These are phyloP conservation scores for Cybosia mesomella DNA, from an alignment of 2,888 invertebrate species.

Conservation along the genomic window DNA sequence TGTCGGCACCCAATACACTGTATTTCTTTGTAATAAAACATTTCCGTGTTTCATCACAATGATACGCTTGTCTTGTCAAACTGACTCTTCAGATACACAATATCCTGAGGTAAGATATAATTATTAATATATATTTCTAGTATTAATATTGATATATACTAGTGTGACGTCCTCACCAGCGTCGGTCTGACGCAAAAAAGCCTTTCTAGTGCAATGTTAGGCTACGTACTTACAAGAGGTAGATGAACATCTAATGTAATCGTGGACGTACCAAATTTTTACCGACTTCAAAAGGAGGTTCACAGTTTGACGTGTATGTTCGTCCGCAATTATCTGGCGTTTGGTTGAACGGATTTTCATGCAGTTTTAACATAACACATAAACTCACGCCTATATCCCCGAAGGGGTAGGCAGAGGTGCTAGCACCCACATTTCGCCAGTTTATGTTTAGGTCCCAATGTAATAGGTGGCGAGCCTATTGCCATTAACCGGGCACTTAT, in stretches of 20 bases:
- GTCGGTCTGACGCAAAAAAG: background rate
- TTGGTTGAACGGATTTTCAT: too few species aligned
- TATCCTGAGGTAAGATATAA: background rate
- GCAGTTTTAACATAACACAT: too few species aligned
- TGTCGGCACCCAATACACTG: background rate
- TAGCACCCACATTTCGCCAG: too few species aligned
- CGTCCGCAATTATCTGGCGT: too few species aligned
- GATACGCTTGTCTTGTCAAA: background rate
- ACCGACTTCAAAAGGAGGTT: too few species aligned
- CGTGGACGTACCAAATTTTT: too few species aligned
- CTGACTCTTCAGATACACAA: background rate
- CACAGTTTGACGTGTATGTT: too few species aligned
- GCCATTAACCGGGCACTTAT: too few species aligned
- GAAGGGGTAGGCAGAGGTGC: too few species aligned
- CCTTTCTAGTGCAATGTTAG: background rate
- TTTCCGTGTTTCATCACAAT: background rate
- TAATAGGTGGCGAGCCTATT: too few species aligned
- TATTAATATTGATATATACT: background rate
- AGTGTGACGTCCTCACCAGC: background rate
- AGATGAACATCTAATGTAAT: background rate
- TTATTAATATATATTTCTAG: constrained; percentile 3
- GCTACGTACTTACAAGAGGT: background rate
- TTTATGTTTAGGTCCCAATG: too few species aligned
- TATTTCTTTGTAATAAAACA: background rate
- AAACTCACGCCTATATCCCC: too few species aligned